Evolutionary conservation across 1,140 invertebrate species (phyloP), one percentile per base, ranked within the genome.

Genomic region (Alviniconcha marisindica): DNA sequence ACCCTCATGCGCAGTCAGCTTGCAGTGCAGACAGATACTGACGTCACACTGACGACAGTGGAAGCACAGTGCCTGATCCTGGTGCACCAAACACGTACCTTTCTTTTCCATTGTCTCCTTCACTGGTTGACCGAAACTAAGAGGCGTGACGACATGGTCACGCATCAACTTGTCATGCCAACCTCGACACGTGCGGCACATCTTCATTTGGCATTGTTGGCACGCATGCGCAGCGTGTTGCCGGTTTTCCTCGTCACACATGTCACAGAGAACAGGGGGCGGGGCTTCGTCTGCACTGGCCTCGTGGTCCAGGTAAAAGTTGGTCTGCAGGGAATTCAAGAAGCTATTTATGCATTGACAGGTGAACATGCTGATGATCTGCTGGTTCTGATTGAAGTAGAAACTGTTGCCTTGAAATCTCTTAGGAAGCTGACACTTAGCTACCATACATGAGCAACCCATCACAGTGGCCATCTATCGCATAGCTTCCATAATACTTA

Each of bases 21-120:
- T 79, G 51, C 77, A 79, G 36, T 79, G 77, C 31, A 79, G 77
- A 12, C 77, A 79, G 51, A 79, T 60, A n/a, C 31, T 79, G 56
- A 79, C 77, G 77, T 79, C 77, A 79, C 77, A 79, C 21, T 56
- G 51, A 36, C 36, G 77, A 36, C 77, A 79, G 54, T 38, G 56
- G 14, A 63, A 79, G 56, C 77, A 79, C 77, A 79, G 31, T 15
- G 36, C 1, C 56, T 79, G 77, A 21, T 63, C 77, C 36, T 28
- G 51, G 77, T 79, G 77, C 21, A 40, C 51, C 77, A 40, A 33
- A 60, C 77, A 79, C 21, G 7, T 14, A 40, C 36, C 51, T 21
- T 56, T 38, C 77, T 21, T 63, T 21, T 40, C 31, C n/a, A 28
- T 33, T 28, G 3, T 36, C 18, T 1, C 76, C 28, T 33, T 69